phyloP scores from a whole-genome alignment of 1,140 invertebrate genomes.

The Drosophila navojoa region DNA sequence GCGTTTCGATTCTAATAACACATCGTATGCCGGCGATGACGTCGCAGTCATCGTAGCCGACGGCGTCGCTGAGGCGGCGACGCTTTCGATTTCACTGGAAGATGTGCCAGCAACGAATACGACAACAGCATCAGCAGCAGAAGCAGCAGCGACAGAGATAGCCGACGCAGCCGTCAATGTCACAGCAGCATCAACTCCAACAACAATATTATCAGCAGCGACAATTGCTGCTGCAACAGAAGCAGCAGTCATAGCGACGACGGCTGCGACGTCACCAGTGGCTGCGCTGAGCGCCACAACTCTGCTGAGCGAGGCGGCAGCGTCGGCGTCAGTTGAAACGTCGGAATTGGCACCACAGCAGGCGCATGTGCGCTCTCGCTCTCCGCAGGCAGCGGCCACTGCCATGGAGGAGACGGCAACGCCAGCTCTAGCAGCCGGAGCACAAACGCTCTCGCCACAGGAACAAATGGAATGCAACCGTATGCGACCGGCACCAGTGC shows the following conservation, averaged over 20 bases:
- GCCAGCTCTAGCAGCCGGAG: slow-evolving; percentile 44
- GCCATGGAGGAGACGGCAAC: slow-evolving; percentile 57
- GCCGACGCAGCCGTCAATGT: not conserved
- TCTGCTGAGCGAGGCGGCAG: slow-evolving; percentile 63
- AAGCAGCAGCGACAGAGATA: slow-evolving; percentile 7
- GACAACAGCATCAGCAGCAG: not conserved
- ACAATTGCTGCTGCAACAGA: not conserved
- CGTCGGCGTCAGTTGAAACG: slow-evolving; percentile 62
- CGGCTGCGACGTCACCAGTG: slow-evolving; percentile 60
- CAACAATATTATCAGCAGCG: not conserved
- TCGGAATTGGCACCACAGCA: slow-evolving; percentile 64
- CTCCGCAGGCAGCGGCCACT: slow-evolving; percentile 48
- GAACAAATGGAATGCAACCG: slow-evolving; percentile 62
- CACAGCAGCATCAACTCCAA: slow-evolving; percentile 9
- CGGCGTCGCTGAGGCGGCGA: slow-evolving; percentile 36
- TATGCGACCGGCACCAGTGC: slow-evolving; percentile 17
- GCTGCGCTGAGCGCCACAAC: slow-evolving; percentile 42
- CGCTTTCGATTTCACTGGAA: slow-evolving; percentile 54
- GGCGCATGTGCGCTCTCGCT: slow-evolving; percentile 72
- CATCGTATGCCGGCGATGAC: slow-evolving; percentile 61
- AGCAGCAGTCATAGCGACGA: slow-evolving; percentile 13
- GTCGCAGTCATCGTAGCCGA: slow-evolving; percentile 34
- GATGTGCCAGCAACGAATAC: slow-evolving; percentile 12
- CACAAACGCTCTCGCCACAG: slow-evolving; percentile 27
- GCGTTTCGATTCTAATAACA: slow-evolving; percentile 66